Evolutionary conservation across 2,113 vertebrate genomes (phyloP).

Genomic region (Dipodomys ordii): DNA sequence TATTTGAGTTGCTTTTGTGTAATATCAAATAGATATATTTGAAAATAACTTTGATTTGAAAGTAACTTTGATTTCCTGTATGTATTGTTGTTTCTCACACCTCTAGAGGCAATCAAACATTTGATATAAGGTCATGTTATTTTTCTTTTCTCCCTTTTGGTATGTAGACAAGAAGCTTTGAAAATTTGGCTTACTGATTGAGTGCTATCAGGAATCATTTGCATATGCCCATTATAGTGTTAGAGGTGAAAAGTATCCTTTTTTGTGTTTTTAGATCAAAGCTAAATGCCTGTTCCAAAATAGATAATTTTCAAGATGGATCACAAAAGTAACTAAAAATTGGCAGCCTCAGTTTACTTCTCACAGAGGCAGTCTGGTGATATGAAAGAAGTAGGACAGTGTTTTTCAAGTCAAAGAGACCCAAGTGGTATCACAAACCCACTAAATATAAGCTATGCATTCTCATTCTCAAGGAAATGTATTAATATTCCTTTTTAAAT

Average conservation of each 20-base stretch:
- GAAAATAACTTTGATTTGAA: conserved; percentile 41
- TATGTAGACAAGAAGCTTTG: not conserved
- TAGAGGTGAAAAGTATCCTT: not conserved
- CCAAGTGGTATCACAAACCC: not conserved
- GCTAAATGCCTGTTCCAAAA: not conserved
- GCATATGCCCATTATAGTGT: not conserved
- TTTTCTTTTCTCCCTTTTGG: not conserved
- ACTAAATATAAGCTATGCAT: not conserved
- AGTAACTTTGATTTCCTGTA: not conserved
- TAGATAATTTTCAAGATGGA: conserved; percentile 39
- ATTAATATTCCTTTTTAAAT: not conserved
- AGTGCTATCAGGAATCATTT: not conserved
- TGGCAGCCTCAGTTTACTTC: not conserved
- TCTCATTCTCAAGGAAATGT: too few relatives aligned
- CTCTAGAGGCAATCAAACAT: not conserved
- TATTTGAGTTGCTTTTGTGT: not conserved
- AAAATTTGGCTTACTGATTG: not conserved
- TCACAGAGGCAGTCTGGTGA: not conserved
- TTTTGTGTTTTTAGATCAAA: not conserved
- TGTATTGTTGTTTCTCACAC: not conserved
- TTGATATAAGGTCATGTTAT: not conserved
- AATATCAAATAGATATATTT: not conserved
- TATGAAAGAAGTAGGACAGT: not conserved
- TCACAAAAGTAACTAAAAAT: not conserved
- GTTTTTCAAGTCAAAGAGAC: not conserved